These are phyloP conservation scores for Acronicta psi DNA, from an alignment of 2,888 invertebrate genomes.

Conservation along the genomic window DNA sequence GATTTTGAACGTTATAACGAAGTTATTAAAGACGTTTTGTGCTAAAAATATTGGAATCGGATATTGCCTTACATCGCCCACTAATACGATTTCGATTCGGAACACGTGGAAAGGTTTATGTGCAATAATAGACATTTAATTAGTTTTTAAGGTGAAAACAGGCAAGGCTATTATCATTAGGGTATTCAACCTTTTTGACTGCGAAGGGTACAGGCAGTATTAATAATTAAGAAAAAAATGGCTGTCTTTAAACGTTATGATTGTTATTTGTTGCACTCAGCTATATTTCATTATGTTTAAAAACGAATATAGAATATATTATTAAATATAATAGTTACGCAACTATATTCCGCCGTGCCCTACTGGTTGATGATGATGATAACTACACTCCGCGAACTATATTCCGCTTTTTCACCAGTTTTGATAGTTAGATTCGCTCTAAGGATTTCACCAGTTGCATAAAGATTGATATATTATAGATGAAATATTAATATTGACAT, in stretches of 20 bases:
- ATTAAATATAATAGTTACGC: too few relatives aligned
- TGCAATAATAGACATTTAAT: slow-evolving; percentile 49
- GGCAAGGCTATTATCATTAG: neutral
- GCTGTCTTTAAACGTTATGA: too few relatives aligned
- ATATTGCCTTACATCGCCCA: slow-evolving; percentile 59
- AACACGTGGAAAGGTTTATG: slow-evolving; percentile 49
- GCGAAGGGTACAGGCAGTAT: neutral
- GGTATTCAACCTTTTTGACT: neutral
- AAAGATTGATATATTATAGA: neutral
- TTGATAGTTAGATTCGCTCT: neutral
- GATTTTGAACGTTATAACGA: slow-evolving; percentile 40
- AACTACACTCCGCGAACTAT: too few relatives aligned
- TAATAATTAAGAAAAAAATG: too few relatives aligned
- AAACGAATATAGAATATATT: too few relatives aligned
- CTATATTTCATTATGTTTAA: too few relatives aligned
- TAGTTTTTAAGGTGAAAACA: slow-evolving; percentile 43
- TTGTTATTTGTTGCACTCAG: too few relatives aligned
- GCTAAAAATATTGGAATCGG: slow-evolving; percentile 13
- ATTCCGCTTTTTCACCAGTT: too few relatives aligned
- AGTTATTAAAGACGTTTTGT: slow-evolving; percentile 28
- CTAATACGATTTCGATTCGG: slow-evolving; percentile 49
- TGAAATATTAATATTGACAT: neutral
- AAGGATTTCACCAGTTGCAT: neutral
- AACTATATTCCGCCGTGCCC: too few relatives aligned
- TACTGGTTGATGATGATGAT: too few relatives aligned